A percentile compares a stretch with the other conserved stretches of the same genome.
phyloP scores from a whole-genome alignment of 1,140 invertebrate species.

The Drosophila melanogaster region DNA sequence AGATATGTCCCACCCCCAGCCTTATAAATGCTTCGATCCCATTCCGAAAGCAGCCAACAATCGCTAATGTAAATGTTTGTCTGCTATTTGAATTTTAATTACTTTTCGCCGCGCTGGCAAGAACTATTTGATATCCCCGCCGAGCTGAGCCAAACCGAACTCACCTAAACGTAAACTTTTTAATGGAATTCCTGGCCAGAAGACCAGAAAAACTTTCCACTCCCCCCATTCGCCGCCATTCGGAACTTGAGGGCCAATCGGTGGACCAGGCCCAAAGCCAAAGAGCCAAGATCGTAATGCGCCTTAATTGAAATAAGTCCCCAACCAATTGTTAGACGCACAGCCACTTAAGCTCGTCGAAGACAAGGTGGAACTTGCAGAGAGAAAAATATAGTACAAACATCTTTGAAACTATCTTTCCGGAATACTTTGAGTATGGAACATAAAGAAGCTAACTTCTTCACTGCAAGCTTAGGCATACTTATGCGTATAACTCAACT shows the following conservation, averaged over 20 bases:
- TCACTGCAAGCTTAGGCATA: too few species aligned
- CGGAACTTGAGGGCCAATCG: slow-evolving; percentile 48
- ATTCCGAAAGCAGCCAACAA: slow-evolving; percentile 43
- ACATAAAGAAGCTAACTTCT: too few species aligned
- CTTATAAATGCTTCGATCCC: not conserved
- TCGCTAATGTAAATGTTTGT: slow-evolving; percentile 83
- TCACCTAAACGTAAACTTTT: slow-evolving; percentile 65
- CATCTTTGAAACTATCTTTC: not conserved
- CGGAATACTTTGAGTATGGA: too few species aligned
- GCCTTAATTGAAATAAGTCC: slow-evolving; percentile 84
- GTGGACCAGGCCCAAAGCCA: slow-evolving; percentile 42
- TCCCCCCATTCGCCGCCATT: slow-evolving; percentile 3
- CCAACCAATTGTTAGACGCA: slow-evolving; percentile 73
- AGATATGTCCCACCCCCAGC: slow-evolving; percentile 16
- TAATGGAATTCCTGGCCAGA: slow-evolving; percentile 68
- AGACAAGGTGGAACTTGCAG: slow-evolving; percentile 31
- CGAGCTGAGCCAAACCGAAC: slow-evolving; percentile 2
- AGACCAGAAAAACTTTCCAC: slow-evolving; percentile 73
- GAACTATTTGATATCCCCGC: slow-evolving; percentile 61
- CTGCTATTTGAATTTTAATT: slow-evolving; percentile 83
- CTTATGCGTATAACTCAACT: too few species aligned
- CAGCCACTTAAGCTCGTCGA: slow-evolving; percentile 70
- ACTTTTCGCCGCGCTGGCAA: slow-evolving; percentile 70
- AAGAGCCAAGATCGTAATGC: slow-evolving; percentile 70
- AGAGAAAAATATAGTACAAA: not conserved